Base-by-base conservation (phyloP, 2,888 invertebrate species). In the Hydroisotoma schaefferi region DNA sequence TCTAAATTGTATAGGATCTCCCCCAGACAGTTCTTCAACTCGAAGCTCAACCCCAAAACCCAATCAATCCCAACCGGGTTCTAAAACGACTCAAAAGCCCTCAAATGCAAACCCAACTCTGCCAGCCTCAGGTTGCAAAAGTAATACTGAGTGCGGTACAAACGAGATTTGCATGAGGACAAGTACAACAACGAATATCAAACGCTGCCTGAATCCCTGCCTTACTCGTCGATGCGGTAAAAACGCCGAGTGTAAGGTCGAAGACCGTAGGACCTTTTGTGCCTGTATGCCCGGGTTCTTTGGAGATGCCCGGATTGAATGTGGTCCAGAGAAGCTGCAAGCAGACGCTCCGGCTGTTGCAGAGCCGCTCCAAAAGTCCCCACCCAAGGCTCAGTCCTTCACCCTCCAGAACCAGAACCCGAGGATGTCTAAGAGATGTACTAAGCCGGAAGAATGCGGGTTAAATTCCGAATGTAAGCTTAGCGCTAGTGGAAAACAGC, bases 201-300 rank as follows among this genome's bases (percentile, higher is more conserved):
- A 55, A 27, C 8, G 48, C 28, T 68, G 67, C 27, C 3, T 60
- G 10, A 55, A 68, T 28, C 60, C 64, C 10, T 68, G 67, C 26
- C 29, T 38, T 23, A 55, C 57, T 8, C 43, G 55, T 46, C 44
- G 59, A 23, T 69, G 70, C 61, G 69, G 67, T n/a, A 28, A 37
- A 20, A 60, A 59, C 25, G 65, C 70, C 2, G 46, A 52, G 26
- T 70, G 67, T 40, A 20, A 25, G 20, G 55, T 51, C 12, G 51
- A 55, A 20, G 57, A 63, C 23, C 65, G 59, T 22, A 37, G 53
- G 6, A 55, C 59, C 28, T 58, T 52, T 28, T 67, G 67, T 25
- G 49, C 40, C 3, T 67, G 67, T 49, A 55, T 56, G 10, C 18
- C 54, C 6, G 57, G 57, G 2, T 64, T 60, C 47, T 23, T 33